Evolutionary conservation across 2,888 invertebrate genomes (phyloP).

Genomic region (Tenthredo livida): DNA sequence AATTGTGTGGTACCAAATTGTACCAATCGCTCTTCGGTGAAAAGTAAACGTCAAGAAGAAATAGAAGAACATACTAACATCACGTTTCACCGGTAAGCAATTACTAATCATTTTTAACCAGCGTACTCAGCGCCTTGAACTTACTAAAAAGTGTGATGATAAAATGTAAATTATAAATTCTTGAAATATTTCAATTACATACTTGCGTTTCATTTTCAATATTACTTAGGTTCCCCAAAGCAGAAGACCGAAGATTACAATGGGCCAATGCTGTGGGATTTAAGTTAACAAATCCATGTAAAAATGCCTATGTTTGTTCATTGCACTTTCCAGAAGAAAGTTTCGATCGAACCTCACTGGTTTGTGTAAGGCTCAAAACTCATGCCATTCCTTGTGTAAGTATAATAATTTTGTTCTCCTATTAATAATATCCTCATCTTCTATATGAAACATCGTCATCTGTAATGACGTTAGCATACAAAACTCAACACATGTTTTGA

Average conservation of each 20-base stretch:
- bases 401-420: too few relatives aligned
- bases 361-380: neutral
- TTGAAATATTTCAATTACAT: neutral
- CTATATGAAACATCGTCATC: too few relatives aligned
- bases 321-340: neutral
- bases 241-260: neutral
- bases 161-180: neutral
- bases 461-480: too few relatives aligned
- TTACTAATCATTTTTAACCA: neutral
- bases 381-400: neutral
- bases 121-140: neutral
- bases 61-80: neutral
- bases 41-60: neutral
- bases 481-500: too few relatives aligned
- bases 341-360: neutral
- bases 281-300: neutral
- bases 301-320: neutral
- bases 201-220: neutral
- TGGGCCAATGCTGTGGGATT: neutral
- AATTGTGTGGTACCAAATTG: neutral
- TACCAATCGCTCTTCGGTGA: neutral
- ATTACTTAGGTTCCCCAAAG: neutral
- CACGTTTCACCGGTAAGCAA: neutral
- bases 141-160: neutral
- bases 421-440: neutral